Evolutionary conservation across 2,797 vertebrate genomes (phyloP), one percentile per base, ranked within the genome.

Genomic region (Tragopan temminckii): DNA sequence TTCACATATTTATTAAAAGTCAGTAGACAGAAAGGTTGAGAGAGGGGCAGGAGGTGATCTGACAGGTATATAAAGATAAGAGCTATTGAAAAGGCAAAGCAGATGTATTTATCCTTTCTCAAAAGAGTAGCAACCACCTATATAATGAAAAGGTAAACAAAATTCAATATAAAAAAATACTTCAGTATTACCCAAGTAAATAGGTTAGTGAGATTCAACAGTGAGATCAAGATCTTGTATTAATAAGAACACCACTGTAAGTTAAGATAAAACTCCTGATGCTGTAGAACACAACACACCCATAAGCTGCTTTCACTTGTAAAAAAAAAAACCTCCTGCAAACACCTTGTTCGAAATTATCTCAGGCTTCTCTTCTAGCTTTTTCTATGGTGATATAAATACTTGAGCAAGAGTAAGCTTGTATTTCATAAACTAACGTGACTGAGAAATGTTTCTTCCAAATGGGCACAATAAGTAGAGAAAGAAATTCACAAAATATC

Each of bases 1-100:
- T 95, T 96, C 92, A 94, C 88, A 87, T 90, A 94, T 94, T 89
- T 94, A 92, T 94, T 94, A 95, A 90, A 96, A 94, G 89, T 83
- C 92, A 92, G 79, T 75, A 81, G 85, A 93, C 92, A 94, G 90
- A 89, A 91, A 93, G 93, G 94, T 91, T 94, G 90, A 91, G 80
- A 86, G 80, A 90, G 40, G 78, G 87, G 76, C 95, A 95, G 61
- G 52, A 89, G 93, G 89, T 88, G 82, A 96, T 79, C 85, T 88
- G 63, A 79, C 82, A 84, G 57, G 19, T 64, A 93, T 90, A 91
- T 74, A 91, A 86, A 92, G 70, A 63, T 24, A 90, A 93, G 35
- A 94, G 70, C 74, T 88, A 74, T 42, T 74, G 63, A 57, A 94
- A 94, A 91, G 80, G 77, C 52, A 94, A 82, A 94, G 70, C 25